These are phyloP conservation scores for Troilus luridus DNA, from an alignment of 2,888 invertebrate species.

Conservation along the genomic window DNA sequence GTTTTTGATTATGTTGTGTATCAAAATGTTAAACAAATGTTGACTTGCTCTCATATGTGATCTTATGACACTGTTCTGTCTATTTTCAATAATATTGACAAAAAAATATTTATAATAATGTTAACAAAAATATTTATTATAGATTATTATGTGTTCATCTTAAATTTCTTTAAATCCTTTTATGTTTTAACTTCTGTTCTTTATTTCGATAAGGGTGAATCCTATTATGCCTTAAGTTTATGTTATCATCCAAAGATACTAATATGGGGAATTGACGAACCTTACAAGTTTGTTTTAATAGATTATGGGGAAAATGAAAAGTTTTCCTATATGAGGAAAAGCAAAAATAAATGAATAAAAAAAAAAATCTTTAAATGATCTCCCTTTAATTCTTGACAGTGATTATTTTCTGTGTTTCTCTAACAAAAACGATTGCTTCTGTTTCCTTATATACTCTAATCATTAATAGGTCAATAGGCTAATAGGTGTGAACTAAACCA, in stretches of 20 bases:
- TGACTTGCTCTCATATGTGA: not conserved
- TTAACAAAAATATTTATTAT: not conserved
- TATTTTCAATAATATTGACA: not conserved
- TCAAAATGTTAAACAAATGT: not conserved
- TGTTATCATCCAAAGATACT: no score
- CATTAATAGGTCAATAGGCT: no score
- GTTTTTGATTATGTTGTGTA: not conserved
- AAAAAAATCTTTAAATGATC: no score
- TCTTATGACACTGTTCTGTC: not conserved
- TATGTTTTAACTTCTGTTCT: not conserved
- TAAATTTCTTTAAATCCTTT: constrained; percentile 7
- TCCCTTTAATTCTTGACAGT: no score
- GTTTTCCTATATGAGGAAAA: no score
- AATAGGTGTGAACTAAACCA: no score
- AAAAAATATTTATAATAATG: not conserved
- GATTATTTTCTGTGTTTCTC: not conserved
- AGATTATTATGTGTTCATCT: not conserved
- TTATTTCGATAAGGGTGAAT: not conserved
- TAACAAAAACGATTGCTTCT: not conserved
- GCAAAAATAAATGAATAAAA: no score
- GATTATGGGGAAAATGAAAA: not conserved
- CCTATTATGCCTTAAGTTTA: not conserved
- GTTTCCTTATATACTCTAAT: no score
- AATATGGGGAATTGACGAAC: not conserved
- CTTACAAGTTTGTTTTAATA: not conserved